These are phyloP conservation scores for Dasypus novemcinctus DNA, from an alignment of 2,113 vertebrate species.

Conservation along the genomic window DNA sequence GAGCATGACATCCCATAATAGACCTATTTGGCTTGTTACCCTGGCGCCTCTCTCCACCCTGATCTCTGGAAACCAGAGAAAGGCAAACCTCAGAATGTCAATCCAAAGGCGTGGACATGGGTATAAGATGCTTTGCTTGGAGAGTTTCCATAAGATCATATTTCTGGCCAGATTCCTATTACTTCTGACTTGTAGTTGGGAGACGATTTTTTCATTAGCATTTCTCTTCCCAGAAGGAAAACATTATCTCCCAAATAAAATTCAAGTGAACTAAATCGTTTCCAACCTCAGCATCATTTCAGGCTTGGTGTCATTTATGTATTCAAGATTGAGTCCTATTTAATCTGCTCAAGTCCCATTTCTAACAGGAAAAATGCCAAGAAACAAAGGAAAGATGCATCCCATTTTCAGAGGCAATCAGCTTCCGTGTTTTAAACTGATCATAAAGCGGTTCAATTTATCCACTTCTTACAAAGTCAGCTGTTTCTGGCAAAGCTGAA, in stretches of 20 bases:
- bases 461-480: constrained; percentile 24
- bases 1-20: constrained; percentile 72
- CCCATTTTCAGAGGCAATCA: constrained; percentile 33
- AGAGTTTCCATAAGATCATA: constrained; percentile 71
- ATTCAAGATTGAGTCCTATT: constrained; percentile 59
- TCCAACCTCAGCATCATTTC: constrained; percentile 62
- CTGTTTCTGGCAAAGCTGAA: neutral
- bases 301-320: constrained; percentile 66
- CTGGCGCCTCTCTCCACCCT: constrained; percentile 65
- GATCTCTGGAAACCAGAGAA: constrained; percentile 72
- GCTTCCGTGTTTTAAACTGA: constrained; percentile 26
- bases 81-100: constrained; percentile 67
- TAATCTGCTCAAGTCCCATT: constrained; percentile 62
- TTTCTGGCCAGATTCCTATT: constrained; percentile 71
- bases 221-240: constrained; percentile 75
- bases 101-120: constrained; percentile 39
- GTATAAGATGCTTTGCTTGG: constrained; percentile 69
- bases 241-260: constrained; percentile 74
- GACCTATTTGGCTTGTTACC: constrained; percentile 66
- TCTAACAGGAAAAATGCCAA: constrained; percentile 44
- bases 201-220: constrained; percentile 59
- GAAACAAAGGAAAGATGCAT: constrained; percentile 37
- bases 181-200: constrained; percentile 58
- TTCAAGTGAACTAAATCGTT: constrained; percentile 67
- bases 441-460: constrained; percentile 17